Conservation (phyloP, 2,113 vertebrate species). For the Ptyas mucosa region DNA sequence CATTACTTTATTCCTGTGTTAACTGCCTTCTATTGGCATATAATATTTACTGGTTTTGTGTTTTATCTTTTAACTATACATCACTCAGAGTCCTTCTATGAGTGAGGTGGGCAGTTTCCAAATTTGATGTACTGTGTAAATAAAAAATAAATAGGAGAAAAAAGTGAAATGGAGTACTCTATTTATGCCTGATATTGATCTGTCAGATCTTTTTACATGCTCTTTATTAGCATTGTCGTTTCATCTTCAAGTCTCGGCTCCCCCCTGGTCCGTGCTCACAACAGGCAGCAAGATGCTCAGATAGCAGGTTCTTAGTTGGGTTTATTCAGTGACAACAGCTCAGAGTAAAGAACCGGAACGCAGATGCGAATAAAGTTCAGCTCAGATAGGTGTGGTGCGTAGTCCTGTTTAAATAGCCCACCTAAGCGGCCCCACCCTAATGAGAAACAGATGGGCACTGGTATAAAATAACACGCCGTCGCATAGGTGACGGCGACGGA, state of each 20-base stretch:
- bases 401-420: too few relatives aligned
- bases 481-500: too few relatives aligned
- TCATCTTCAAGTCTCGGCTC: not conserved
- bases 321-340: too few relatives aligned
- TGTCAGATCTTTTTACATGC: not conserved
- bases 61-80: not conserved
- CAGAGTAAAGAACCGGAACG: too few relatives aligned
- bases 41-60: not conserved
- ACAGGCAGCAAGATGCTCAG: too few relatives aligned
- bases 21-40: not conserved
- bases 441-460: too few relatives aligned
- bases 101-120: not conserved
- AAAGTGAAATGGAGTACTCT: not conserved
- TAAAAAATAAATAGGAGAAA: not conserved
- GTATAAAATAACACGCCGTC: too few relatives aligned
- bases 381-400: too few relatives aligned
- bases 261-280: too few relatives aligned
- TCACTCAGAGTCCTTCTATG: not conserved
- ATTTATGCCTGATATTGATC: not conserved
- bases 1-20: not conserved
- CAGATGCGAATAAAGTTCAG: too few relatives aligned
- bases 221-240: not conserved
- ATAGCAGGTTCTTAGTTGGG: too few relatives aligned
- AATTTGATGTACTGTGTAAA: not conserved
- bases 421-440: too few relatives aligned